Conservation (phyloP, 2,888 invertebrate genomes). For the Temnothorax ravouxi region DNA sequence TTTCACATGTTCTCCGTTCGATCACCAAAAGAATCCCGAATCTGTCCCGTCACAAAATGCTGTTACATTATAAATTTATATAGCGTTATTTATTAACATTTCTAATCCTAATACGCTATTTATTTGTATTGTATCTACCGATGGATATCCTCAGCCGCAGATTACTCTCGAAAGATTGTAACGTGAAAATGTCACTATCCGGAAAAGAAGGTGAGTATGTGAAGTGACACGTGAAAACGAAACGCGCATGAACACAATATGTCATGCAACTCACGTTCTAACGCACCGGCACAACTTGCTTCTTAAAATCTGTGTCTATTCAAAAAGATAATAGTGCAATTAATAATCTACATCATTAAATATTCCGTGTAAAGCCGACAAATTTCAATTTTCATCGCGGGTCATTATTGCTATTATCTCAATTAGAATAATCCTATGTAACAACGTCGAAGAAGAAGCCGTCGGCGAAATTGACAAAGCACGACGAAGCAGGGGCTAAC, state of each 20-base stretch:
- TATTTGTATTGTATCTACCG: background rate
- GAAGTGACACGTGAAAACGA: background rate
- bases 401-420: slow-evolving; percentile 8
- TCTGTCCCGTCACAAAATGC: slow-evolving; percentile 1
- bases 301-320: background rate
- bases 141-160: background rate
- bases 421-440: slow-evolving; percentile 16
- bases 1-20: background rate
- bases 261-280: background rate
- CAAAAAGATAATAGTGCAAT: slow-evolving; percentile 15
- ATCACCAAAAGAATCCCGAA: slow-evolving; percentile 13
- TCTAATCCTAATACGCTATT: background rate
- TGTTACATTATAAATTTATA: background rate
- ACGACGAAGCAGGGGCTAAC: slow-evolving; percentile 68
- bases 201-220: slow-evolving; percentile 24
- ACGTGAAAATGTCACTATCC: background rate
- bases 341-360: slow-evolving; percentile 12
- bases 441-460: slow-evolving; percentile 24
- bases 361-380: background rate
- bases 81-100: background rate
- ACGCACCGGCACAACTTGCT: slow-evolving; percentile 12
- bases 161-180: background rate
- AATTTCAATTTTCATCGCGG: background rate
- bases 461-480: slow-evolving; percentile 60
- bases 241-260: background rate